phyloP scores from a whole-genome alignment of 2,113 vertebrate genomes.

The Blennius ocellaris region DNA sequence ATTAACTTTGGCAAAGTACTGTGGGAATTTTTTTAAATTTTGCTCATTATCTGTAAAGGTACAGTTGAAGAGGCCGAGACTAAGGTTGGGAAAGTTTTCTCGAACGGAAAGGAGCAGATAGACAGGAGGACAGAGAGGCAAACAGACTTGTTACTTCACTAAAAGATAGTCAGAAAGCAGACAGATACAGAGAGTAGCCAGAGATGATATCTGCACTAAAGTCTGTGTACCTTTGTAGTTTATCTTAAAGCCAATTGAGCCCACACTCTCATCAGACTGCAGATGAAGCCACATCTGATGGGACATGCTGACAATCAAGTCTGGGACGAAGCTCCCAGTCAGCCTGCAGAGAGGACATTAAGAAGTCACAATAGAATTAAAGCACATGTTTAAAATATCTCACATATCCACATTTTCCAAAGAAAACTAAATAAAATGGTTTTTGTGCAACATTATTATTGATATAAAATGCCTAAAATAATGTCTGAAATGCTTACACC shows the following conservation, averaged over 20 bases:
- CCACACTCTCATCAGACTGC: constrained; percentile 97
- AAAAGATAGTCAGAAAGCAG: constrained; percentile 10
- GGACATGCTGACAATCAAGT: constrained; percentile 97
- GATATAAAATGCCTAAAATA: too few species aligned
- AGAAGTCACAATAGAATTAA: constrained; percentile 15
- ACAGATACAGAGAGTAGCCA: constrained; percentile 31
- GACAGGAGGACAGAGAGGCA: constrained; percentile 3
- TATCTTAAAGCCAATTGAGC: constrained; percentile 98
- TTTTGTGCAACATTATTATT: too few species aligned
- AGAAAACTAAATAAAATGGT: too few species aligned
- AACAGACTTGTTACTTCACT: constrained; percentile 17
- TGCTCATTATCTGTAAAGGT: constrained; percentile 57
- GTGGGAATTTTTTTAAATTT: constrained; percentile 13
- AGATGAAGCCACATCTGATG: constrained; percentile 98
- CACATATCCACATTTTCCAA: too few species aligned
- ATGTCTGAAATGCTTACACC: too few species aligned
- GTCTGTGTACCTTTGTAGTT: constrained; percentile 93
- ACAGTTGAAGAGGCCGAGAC: constrained; percentile 37
- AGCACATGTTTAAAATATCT: not conserved
- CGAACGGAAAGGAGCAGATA: not conserved
- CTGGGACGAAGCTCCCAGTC: constrained; percentile 96
- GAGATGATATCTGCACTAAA: constrained; percentile 32
- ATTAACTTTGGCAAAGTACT: constrained; percentile 30
- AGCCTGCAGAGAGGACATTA: constrained; percentile 81
- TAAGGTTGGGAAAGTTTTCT: constrained; percentile 14